Percentiles rank a stretch among this genome's conserved stretches.
Conservation (phyloP, 2,797 vertebrate species). For the Falco columbarius region DNA sequence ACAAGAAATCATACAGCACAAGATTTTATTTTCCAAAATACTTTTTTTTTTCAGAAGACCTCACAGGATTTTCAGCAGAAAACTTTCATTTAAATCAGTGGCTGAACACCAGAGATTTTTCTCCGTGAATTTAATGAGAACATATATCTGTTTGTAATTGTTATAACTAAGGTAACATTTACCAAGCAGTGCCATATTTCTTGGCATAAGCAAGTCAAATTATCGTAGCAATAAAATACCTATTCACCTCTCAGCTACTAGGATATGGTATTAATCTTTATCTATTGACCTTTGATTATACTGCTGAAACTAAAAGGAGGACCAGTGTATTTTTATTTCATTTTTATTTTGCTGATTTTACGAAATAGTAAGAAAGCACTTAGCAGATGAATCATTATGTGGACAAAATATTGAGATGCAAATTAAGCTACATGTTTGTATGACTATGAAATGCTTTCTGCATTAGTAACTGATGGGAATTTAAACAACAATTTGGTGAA, state of each 20-base stretch:
- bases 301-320: background rate
- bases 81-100: background rate
- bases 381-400: background rate
- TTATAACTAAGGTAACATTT: background rate
- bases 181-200: background rate
- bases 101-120: background rate
- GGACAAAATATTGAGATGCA: background rate
- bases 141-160: background rate
- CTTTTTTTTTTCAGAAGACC: background rate
- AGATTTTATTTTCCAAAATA: background rate
- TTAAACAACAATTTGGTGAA: background rate
- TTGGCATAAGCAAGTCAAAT: background rate
- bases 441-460: background rate
- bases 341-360: background rate
- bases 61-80: constrained; percentile 2
- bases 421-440: background rate
- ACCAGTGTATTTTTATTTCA: background rate
- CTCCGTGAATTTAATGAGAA: background rate
- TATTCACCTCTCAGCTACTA: background rate
- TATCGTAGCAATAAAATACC: background rate
- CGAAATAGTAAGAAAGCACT: background rate
- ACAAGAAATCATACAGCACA: background rate
- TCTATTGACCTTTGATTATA: background rate
- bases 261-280: background rate
- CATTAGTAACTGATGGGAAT: background rate